phyloP scores from a whole-genome alignment of 2,888 invertebrate species.

The Embidobia sp. region DNA sequence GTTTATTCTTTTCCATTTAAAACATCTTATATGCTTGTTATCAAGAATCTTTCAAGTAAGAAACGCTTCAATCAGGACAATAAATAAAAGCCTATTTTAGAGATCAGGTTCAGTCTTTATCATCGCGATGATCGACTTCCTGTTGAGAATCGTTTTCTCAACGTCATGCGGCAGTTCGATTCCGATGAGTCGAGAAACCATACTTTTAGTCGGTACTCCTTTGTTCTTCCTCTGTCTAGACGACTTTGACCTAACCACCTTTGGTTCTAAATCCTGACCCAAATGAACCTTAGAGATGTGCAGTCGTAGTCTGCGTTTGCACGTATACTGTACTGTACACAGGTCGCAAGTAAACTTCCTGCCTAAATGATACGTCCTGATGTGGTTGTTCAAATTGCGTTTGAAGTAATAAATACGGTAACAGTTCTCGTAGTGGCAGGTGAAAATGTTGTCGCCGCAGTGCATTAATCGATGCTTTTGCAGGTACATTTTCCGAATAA shows the following conservation, averaged over 20 bases:
- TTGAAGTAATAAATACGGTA: constrained; percentile 82
- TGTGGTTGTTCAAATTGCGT: constrained; percentile 84
- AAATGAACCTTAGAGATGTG: constrained; percentile 70
- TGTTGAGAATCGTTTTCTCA: constrained; percentile 17
- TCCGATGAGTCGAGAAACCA: constrained; percentile 68
- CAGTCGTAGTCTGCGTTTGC: constrained; percentile 66
- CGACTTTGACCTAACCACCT: constrained; percentile 29
- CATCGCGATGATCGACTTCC: background rate
- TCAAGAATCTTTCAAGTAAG: too few species aligned
- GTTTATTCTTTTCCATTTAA: too few species aligned
- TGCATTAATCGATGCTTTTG: constrained; percentile 72
- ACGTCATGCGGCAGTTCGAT: constrained; percentile 61
- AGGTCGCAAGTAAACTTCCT: constrained; percentile 78
- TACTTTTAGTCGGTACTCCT: constrained; percentile 69
- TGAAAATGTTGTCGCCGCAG: constrained; percentile 66
- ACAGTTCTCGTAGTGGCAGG: constrained; percentile 80
- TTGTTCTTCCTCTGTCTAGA: constrained; percentile 67
- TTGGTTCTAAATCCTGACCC: constrained; percentile 31
- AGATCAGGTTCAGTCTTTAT: constrained; percentile 4
- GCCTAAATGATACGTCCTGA: constrained; percentile 82
- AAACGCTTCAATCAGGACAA: too few species aligned
- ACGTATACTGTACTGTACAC: constrained; percentile 65
- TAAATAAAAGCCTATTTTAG: background rate
- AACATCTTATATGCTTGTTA: too few species aligned
- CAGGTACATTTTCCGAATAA: constrained; percentile 65